Base-by-base conservation (phyloP, 2,797 vertebrate species). In the Triplophysa yarkandensis region DNA sequence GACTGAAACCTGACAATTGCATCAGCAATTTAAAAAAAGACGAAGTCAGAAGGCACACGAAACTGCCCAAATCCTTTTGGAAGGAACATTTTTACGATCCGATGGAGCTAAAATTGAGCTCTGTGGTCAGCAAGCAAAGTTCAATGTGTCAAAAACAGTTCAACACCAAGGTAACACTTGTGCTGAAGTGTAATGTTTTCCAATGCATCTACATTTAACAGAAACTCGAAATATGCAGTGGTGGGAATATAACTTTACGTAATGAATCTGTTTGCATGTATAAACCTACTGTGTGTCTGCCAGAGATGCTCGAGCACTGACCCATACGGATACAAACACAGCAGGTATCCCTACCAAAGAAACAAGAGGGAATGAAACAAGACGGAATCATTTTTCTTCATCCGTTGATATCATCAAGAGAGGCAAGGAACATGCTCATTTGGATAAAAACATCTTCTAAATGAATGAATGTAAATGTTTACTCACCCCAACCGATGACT, bases 401-500 rank as follows among this genome's bases (percentile, higher is more conserved):
- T 55, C 2, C 0, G 17, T 4, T 14, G 19, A 43, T 34, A 25
- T 71, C 23, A 61, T 30, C 2, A 46, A 23, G 27, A 34, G 23
- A 64, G 1, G 9, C 34, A 23, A 63, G 23, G n/a, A 60, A 10
- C 11, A 39, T 3, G 11, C 36, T 2, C 36, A 8, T 36, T 36
- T 36, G 9, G 9, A 36, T 36, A 36, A 11, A 36, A 13, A 11
- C 9, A 3, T 36, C 34, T 13, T 9, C 36, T 39, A 13, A 39
- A 39, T 13, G 2, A 39, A 39, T 39, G 36, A 9, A 13, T 39
- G 36, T 39, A 13, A 39, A 39, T 39, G 36, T 39, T 10, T 10
- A 39, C 91, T 90, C 76, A 97, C 95, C 95, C 95, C 95, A 97
- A 58, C 95, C 95, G 0, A 94, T 95, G 90, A 97, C 91, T 74